A percentile compares a stretch with the other conserved stretches of the same genome.
phyloP scores from a whole-genome alignment of 2,113 vertebrate genomes.

The Nyctereutes procyonoides region DNA sequence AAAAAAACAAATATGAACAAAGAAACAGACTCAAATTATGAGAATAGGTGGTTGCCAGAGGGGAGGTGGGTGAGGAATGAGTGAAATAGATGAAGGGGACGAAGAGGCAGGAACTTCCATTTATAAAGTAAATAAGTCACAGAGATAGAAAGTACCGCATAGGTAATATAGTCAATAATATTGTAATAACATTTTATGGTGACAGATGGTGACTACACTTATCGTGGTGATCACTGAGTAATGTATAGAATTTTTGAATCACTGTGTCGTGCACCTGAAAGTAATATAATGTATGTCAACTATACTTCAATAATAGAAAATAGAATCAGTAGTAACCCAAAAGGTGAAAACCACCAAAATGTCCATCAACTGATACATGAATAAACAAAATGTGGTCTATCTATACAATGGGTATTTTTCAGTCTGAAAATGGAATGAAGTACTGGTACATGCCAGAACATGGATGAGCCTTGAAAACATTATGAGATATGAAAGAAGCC shows the following conservation, averaged over 20 bases:
- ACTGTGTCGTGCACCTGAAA: not conserved
- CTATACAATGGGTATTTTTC: not conserved
- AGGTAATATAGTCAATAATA: not conserved
- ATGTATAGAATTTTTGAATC: not conserved
- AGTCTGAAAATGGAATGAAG: not conserved
- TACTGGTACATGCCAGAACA: not conserved
- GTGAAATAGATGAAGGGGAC: not conserved
- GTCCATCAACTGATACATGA: not conserved
- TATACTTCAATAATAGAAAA: not conserved
- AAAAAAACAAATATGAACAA: not conserved
- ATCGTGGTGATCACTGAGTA: not conserved
- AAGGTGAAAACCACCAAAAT: not conserved
- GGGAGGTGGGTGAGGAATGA: not conserved
- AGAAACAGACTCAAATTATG: not conserved
- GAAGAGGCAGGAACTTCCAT: not conserved
- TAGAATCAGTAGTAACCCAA: not conserved
- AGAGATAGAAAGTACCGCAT: not conserved
- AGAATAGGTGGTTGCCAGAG: not conserved
- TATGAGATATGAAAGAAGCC: slow-evolving; percentile 30
- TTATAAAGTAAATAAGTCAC: not conserved
- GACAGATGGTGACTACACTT: not conserved
- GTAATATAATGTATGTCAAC: not conserved
- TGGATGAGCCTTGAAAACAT: not conserved
- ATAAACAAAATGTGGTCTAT: slow-evolving; percentile 11
- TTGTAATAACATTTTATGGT: not conserved